These are phyloP conservation scores for Drosophila neonasuta DNA, from an alignment of 2,888 invertebrate species.

Conservation along the genomic window DNA sequence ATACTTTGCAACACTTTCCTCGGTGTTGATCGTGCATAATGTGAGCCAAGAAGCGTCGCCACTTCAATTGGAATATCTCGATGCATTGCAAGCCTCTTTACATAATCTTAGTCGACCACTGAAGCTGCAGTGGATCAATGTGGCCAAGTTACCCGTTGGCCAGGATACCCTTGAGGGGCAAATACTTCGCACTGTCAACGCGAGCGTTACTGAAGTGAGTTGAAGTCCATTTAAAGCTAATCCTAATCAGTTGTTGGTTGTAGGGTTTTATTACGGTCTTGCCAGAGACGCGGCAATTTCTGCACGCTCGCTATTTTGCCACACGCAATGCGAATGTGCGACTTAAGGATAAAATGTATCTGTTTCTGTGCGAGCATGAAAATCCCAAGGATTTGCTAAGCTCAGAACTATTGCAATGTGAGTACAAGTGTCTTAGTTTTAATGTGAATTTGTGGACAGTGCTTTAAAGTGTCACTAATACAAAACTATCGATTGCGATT, in stretches of 20 bases:
- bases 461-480: neutral
- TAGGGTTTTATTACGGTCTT: slow-evolving; percentile 81
- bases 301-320: slow-evolving; percentile 79
- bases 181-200: slow-evolving; percentile 72
- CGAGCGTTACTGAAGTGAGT: slow-evolving; percentile 72
- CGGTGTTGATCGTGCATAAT: slow-evolving; percentile 77
- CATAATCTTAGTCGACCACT: slow-evolving; percentile 51
- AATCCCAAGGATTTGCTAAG: slow-evolving; percentile 71
- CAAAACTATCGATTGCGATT: neutral
- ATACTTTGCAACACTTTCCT: slow-evolving; percentile 73
- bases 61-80: slow-evolving; percentile 70
- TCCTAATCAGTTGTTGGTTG: neutral
- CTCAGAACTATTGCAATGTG: slow-evolving; percentile 78
- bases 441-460: slow-evolving; percentile 6
- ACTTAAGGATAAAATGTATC: slow-evolving; percentile 80
- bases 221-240: neutral
- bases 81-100: slow-evolving; percentile 65
- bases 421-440: slow-evolving; percentile 45
- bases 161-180: slow-evolving; percentile 49
- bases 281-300: slow-evolving; percentile 68
- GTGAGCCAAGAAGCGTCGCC: slow-evolving; percentile 35
- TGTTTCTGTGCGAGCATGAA: slow-evolving; percentile 78
- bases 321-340: slow-evolving; percentile 78
- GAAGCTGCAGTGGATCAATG: slow-evolving; percentile 78
- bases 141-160: slow-evolving; percentile 53